Conservation (phyloP, 2,888 invertebrate genomes). For the Dynastes hyllus region DNA sequence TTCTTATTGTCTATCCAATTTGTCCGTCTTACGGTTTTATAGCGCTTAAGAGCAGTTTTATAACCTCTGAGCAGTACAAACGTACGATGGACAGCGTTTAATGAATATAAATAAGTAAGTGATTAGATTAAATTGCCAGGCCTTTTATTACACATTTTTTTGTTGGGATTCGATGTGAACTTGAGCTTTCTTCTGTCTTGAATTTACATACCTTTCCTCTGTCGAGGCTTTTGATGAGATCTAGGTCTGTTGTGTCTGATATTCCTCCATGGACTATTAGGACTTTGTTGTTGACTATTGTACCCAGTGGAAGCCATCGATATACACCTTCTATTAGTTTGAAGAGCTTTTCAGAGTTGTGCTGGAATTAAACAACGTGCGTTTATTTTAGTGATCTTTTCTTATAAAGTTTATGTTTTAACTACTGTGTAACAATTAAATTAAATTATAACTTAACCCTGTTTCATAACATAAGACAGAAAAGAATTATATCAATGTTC, state of each 20-base stretch:
- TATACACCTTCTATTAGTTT: constrained; percentile 92
- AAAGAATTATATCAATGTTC: too few relatives aligned
- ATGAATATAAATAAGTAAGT: background rate
- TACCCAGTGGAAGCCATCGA: constrained; percentile 93
- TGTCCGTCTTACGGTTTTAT: constrained; percentile 5
- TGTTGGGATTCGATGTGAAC: background rate
- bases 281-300: constrained; percentile 91
- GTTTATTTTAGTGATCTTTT: too few relatives aligned
- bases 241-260: constrained; percentile 90
- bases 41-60: constrained; percentile 5
- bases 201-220: constrained; percentile 82
- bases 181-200: background rate
- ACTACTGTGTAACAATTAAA: too few relatives aligned
- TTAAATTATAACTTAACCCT: too few relatives aligned
- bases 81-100: background rate
- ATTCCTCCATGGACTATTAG: constrained; percentile 95
- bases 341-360: constrained; percentile 84
- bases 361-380: constrained; percentile 70
- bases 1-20: background rate
- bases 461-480: too few relatives aligned
- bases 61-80: background rate
- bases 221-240: constrained; percentile 85
- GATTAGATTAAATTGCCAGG: background rate
- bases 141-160: background rate
- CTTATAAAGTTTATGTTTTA: too few relatives aligned